Percentiles rank a stretch among this genome's conserved stretches.
Conservation (phyloP, 2,113 vertebrate species). For the Poeciliopsis turrubarensis region DNA sequence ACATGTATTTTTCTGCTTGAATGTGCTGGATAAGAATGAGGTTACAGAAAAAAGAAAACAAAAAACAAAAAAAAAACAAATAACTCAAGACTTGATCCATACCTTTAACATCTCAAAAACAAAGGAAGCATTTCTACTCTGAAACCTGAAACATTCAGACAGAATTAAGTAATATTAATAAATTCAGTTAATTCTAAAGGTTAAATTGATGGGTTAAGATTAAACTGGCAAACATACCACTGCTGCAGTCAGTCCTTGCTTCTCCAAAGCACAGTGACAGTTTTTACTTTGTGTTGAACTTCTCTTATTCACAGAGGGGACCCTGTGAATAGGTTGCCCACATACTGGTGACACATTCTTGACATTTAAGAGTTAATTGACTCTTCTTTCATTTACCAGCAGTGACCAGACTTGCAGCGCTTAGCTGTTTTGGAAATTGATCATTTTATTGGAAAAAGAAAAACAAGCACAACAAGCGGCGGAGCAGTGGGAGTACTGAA, state of each 20-base stretch:
- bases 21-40: neutral
- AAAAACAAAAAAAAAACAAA: neutral
- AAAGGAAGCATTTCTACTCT: neutral
- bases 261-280: slow-evolving; percentile 30
- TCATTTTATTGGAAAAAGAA: slow-evolving; percentile 63
- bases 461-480: neutral
- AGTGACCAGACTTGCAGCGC: slow-evolving; percentile 23
- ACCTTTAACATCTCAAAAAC: neutral
- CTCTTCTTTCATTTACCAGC: slow-evolving; percentile 59
- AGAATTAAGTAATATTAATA: neutral
- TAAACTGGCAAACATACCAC: slow-evolving; percentile 58
- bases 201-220: neutral
- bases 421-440: slow-evolving; percentile 70
- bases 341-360: slow-evolving; percentile 64
- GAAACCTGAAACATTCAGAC: neutral
- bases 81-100: neutral
- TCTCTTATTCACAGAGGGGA: slow-evolving; percentile 35
- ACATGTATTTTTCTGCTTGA: neutral
- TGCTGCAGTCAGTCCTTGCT: slow-evolving; percentile 27
- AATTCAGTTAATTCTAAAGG: neutral
- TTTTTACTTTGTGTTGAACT: slow-evolving; percentile 28
- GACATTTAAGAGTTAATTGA: slow-evolving; percentile 74
- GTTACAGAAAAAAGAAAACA: neutral
- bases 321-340: slow-evolving; percentile 22
- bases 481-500: slow-evolving; percentile 63